phyloP scores from a whole-genome alignment of 2,113 vertebrate species.

The Hystrix cristata region DNA sequence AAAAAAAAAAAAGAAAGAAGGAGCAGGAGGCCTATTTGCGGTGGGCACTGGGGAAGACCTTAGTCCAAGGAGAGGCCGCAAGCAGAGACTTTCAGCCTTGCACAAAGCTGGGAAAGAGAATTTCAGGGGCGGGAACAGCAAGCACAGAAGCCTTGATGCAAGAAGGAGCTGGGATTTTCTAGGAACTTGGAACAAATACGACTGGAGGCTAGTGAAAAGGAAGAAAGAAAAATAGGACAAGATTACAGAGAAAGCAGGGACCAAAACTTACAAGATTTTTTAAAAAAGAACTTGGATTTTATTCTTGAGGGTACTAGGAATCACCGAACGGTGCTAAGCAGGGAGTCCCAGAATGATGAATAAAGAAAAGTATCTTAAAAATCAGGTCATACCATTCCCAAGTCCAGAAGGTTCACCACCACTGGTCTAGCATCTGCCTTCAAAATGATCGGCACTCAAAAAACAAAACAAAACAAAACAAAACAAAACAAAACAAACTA shows the following conservation, averaged over 20 bases:
- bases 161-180: not conserved
- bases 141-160: not conserved
- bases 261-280: not conserved
- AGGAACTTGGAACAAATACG: not conserved
- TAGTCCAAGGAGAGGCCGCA: not conserved
- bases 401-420: not conserved
- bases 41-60: not conserved
- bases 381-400: not conserved
- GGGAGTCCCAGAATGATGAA: not conserved
- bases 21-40: too few relatives aligned
- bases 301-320: not conserved
- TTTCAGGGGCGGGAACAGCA: not conserved
- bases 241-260: not conserved
- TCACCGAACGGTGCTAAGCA: not conserved
- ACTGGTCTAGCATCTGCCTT: not conserved
- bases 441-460: not conserved
- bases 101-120: not conserved
- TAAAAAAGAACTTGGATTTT: constrained; percentile 8
- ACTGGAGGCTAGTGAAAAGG: not conserved
- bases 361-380: not conserved
- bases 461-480: not conserved
- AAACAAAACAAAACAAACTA: not conserved
- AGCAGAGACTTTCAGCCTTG: not conserved
- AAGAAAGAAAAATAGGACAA: not conserved
- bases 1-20: not conserved